Evolutionary conservation across 2,797 vertebrate species (phyloP), one percentile per base, ranked within the genome.

Genomic region (Serranus cabrilla): DNA sequence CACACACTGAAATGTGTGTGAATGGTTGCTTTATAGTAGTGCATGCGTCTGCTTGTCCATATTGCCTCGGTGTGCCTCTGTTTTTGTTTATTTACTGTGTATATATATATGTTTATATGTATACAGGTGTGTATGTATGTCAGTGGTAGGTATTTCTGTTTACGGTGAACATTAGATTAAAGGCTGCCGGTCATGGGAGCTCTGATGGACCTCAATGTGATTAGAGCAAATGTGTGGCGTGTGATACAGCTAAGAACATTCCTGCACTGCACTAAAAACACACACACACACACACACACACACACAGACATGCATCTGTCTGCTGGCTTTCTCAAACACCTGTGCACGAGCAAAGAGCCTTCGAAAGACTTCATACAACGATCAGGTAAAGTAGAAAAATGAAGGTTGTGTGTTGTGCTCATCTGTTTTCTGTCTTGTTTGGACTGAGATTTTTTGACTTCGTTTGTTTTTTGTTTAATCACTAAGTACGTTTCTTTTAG

Each of bases 241-340:
- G 93, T 95, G 94, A 94, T 91, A 73, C 81, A 80, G 90, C 86
- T 91, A 78, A 92, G 81, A 84, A 91, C 92, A 94, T 93, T 94
- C 91, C 92, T 90, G 64, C 76, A 78, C 57, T 77, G 72, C 73
- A 75, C 23, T 61, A 84, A 59, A 74, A 73, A 66, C 72, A 71
- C 34, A 31, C 65, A 71, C 42, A 21, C 63, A 60, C 25, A 73
- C 57, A 66, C 20, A 62, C 66, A 64, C 61, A 56, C 31, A 63
- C 31, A 79, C 20, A 59, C 34, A 54, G n/a, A 55, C 69, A 61
- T 60, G 14, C 64, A 67, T 72, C 43, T 34, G 27, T 20, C 23
- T 42, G 31, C 31, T 52, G 18, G 20, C 42, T 50, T 49, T 40
- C 42, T 27, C 20, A 76, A 50, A 78, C 65, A 74, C 70, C 34